Conservation (phyloP, 2,797 vertebrate genomes). For the Falco columbarius region DNA sequence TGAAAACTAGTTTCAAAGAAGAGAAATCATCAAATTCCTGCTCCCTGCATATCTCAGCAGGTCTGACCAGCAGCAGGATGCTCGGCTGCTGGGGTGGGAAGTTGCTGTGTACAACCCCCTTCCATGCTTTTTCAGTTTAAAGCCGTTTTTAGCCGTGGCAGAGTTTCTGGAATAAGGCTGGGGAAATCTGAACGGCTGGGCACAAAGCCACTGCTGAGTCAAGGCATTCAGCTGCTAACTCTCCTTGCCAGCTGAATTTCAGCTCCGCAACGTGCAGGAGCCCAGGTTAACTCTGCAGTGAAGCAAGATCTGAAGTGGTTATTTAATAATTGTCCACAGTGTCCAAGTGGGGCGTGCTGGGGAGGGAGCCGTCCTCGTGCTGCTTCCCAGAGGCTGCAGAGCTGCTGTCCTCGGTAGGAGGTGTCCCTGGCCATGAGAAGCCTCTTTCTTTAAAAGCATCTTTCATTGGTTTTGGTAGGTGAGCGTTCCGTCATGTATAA, state of each 20-base stretch:
- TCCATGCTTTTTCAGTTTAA: background rate
- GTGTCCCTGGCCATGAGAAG: background rate
- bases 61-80: slow-evolving; percentile 15
- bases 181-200: background rate
- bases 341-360: background rate
- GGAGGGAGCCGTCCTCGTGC: background rate
- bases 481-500: background rate
- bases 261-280: background rate
- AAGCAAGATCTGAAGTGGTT: background rate
- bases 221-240: slow-evolving; percentile 23
- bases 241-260: background rate
- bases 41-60: background rate
- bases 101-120: background rate
- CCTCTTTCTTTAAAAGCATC: background rate
- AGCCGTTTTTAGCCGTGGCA: background rate
- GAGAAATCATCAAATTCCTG: slow-evolving; percentile 27
- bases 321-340: background rate
- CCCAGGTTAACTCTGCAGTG: background rate
- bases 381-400: background rate
- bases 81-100: background rate
- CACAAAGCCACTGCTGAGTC: slow-evolving; percentile 60
- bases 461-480: background rate
- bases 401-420: background rate
- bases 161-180: background rate
- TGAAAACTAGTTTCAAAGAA: background rate